phyloP scores from a whole-genome alignment of 2,888 invertebrate genomes.

The Plusia festucae region DNA sequence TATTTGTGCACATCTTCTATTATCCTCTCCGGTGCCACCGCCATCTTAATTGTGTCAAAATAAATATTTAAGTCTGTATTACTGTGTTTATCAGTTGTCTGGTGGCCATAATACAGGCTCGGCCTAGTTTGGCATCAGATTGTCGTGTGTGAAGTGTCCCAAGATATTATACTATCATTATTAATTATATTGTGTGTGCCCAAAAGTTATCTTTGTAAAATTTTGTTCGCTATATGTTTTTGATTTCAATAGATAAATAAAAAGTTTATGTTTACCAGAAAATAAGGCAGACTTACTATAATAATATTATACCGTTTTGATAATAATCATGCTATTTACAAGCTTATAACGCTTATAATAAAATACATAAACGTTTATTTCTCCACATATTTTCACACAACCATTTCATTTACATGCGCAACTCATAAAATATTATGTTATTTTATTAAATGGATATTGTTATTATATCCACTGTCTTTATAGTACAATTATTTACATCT shows the following conservation, averaged over 20 bases:
- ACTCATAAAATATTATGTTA: not conserved
- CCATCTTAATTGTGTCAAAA: too few species aligned
- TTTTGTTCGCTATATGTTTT: too few species aligned
- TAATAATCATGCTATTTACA: not conserved
- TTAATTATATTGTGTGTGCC: too few species aligned
- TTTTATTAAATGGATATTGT: not conserved
- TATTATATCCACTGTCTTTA: not conserved
- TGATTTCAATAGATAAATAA: not conserved
- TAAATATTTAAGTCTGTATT: too few species aligned
- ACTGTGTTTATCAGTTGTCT: too few species aligned
- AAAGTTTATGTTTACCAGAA: not conserved
- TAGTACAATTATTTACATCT: constrained; percentile 29
- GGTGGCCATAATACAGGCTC: too few species aligned
- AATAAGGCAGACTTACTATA: not conserved
- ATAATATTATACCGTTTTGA: not conserved
- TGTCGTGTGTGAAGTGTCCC: too few species aligned
- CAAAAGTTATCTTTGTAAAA: not conserved
- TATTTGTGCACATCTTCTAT: too few species aligned
- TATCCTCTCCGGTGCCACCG: too few species aligned
- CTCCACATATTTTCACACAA: not conserved
- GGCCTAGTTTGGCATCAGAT: too few species aligned
- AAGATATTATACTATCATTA: too few species aligned
- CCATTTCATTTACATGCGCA: constrained; percentile 4
- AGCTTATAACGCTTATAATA: not conserved
- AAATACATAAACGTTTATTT: not conserved